Evolutionary conservation across 2,888 invertebrate species (phyloP), one percentile per base, ranked within the genome.

Genomic region (Phalera bucephala): DNA sequence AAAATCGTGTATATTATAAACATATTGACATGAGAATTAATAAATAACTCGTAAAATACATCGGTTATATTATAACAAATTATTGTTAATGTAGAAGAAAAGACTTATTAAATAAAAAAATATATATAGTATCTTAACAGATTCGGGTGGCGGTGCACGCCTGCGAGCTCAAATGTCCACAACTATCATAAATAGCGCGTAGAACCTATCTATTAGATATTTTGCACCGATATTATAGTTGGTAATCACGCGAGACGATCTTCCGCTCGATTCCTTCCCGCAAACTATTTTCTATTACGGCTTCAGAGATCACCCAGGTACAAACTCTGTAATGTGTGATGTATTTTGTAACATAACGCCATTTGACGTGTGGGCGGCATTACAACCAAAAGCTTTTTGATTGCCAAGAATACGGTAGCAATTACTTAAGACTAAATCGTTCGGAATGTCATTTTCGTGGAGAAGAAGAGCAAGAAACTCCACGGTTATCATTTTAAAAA

Each of bases 51-150:
- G 55, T 72, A 69, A 65, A 72, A 57, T 60, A 66, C 61, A 69
- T 73, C 51, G 67, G 69, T 17, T 74, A 77, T 76, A 68, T 65
- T 76, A 67, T 70, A 74, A 72, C 69, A 74, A 72, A 78, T 72
- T 80, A 85, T 83, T 83, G 83, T 86, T 86, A 81, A 73, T 64
- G 86, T 88, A 87, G 87, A 81, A 76, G 60, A 72, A 72, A 82
- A 84, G 82, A 84, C 85, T 85, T 81, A 80, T 75, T 79, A 72
- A 79, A 73, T 68, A 67, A 71, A 68, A 62, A 52, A 64, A 53
- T n/a, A n/a, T n/a, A n/a, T n/a, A n/a, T n/a, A n/a, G 47, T 44
- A 59, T 64, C 52, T 62, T 56, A 47, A 33, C 12, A 44, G 40
- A 15, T 42, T 44, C 40, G 64, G 56, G 66, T 55, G 72, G 64